A percentile compares a stretch with the other conserved stretches of the same genome.
phyloP scores from a whole-genome alignment of 1,140 invertebrate species.

The Phocides pigmalion region DNA sequence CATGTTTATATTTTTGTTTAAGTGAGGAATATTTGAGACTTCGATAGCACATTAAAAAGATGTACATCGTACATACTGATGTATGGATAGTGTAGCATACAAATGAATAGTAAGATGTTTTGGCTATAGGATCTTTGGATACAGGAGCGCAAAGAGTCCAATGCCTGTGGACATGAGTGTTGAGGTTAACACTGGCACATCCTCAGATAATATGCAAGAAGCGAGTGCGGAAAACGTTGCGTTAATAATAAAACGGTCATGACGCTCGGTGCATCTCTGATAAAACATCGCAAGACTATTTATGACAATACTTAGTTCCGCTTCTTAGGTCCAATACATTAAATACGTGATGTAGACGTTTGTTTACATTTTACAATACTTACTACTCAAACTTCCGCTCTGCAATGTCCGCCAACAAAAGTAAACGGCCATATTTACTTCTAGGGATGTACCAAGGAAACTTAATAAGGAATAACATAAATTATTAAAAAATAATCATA shows the following conservation, averaged over 20 bases:
- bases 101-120: too few species aligned
- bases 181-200: constrained; percentile 8
- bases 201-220: constrained; percentile 39
- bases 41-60: too few species aligned
- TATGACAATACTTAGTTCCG: constrained; percentile 52
- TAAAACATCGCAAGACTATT: constrained; percentile 44
- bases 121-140: too few species aligned
- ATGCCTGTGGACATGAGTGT: too few species aligned
- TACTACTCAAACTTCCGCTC: constrained; percentile 34
- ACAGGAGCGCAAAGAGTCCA: too few species aligned
- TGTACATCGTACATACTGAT: too few species aligned
- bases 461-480: too few species aligned
- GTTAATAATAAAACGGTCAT: constrained; percentile 39
- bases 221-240: constrained; percentile 44
- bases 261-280: constrained; percentile 47
- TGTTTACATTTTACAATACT: constrained; percentile 38
- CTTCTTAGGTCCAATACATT: constrained; percentile 40
- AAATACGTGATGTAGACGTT: constrained; percentile 38
- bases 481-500: too few species aligned
- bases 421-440: background rate
- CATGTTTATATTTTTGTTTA: too few species aligned
- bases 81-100: too few species aligned
- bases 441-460: background rate
- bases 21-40: too few species aligned
- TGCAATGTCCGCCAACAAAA: background rate